Evolutionary conservation across 1,140 invertebrate species (phyloP).

Genomic region (Phymorhynchus buccinoides): DNA sequence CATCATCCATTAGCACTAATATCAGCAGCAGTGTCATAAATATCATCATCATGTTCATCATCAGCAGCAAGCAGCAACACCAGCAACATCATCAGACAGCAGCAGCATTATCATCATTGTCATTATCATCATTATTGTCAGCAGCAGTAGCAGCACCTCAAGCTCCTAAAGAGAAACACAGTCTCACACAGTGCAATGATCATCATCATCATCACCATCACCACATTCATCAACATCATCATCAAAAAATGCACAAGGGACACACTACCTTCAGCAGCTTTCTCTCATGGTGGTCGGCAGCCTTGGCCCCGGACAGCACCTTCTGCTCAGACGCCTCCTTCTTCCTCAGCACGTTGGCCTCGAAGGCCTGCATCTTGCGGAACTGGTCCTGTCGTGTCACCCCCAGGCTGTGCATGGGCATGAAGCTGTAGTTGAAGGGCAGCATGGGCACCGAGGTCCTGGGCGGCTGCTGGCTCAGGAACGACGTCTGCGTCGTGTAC

Average conservation of each 20-base stretch:
- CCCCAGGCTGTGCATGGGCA: constrained; percentile 59
- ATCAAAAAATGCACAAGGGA: no score
- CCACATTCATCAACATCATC: no score
- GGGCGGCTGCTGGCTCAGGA: not conserved
- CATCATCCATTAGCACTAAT: no score
- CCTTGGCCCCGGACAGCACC: constrained; percentile 65
- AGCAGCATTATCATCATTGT: not conserved
- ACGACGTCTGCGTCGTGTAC: constrained; percentile 44
- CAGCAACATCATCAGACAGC: no score
- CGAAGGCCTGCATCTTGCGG: constrained; percentile 63
- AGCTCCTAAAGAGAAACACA: no score
- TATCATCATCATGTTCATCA: not conserved
- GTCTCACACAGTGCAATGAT: no score
- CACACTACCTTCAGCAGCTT: constrained; percentile 59
- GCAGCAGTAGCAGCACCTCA: not conserved
- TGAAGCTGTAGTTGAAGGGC: constrained; percentile 57
- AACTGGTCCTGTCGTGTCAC: constrained; percentile 70
- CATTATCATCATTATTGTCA: constrained; percentile 8
- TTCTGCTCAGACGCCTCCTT: constrained; percentile 64
- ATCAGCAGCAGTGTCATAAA: not conserved
- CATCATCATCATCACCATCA: no score
- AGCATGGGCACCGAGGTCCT: constrained; percentile 22
- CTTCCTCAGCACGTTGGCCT: constrained; percentile 62
- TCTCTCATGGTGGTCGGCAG: constrained; percentile 64
- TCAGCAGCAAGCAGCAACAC: no score